phyloP scores from a whole-genome alignment of 2,888 invertebrate species.

The Eueremaeus valkanovi region DNA sequence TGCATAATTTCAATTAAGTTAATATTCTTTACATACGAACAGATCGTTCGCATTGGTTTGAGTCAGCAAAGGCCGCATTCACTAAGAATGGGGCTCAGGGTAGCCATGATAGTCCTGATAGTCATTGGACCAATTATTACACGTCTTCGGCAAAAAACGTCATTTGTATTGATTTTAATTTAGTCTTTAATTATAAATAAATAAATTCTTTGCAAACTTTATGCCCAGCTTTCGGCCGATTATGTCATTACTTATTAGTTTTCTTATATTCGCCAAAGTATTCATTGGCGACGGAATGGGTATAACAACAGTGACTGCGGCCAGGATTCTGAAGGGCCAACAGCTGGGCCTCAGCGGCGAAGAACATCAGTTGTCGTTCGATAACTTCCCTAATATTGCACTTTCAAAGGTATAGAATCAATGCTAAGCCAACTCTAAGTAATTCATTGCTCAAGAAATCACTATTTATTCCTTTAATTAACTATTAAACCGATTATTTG shows the following conservation, averaged over 20 bases:
- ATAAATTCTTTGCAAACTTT: too few species aligned
- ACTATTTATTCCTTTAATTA: too few species aligned
- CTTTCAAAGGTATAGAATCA: conserved; percentile 47
- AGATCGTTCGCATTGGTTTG: conserved; percentile 46
- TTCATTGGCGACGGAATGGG: conserved; percentile 79
- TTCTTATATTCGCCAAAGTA: conserved; percentile 49
- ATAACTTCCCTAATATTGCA: conserved; percentile 46
- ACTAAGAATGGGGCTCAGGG: conserved; percentile 41
- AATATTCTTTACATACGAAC: neutral
- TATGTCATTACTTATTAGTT: too few species aligned
- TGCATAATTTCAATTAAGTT: too few species aligned
- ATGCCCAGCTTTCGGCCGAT: too few species aligned
- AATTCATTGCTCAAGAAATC: too few species aligned
- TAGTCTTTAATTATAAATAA: too few species aligned
- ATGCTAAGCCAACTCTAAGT: too few species aligned
- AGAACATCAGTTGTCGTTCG: conserved; percentile 47
- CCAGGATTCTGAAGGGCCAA: conserved; percentile 66
- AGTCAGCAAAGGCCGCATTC: conserved; percentile 43
- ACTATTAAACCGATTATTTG: too few species aligned
- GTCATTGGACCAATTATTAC: conserved; percentile 41
- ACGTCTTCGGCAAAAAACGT: conserved; percentile 58
- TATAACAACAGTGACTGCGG: conserved; percentile 66
- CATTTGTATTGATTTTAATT: too few species aligned
- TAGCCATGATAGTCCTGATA: too few species aligned
- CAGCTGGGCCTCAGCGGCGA: conserved; percentile 44